Conservation (phyloP, 1,140 invertebrate species). For the Acromyrmex echinatior region DNA sequence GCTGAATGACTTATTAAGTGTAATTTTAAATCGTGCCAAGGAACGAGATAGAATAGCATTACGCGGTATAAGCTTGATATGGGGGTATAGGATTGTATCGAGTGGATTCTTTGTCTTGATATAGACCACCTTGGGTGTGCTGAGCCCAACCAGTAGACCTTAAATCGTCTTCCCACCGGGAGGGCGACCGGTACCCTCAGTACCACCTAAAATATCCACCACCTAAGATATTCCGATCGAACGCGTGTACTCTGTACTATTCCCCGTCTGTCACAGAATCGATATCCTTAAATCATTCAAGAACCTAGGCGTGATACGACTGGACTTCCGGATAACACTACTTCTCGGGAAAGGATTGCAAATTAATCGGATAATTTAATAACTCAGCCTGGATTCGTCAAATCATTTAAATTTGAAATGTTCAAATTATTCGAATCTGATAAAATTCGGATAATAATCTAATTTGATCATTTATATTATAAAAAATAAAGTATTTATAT, state of each 20-base stretch:
- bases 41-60: slow-evolving; percentile 35
- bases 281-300: slow-evolving; percentile 67
- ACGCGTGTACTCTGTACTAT: slow-evolving; percentile 59
- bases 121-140: slow-evolving; percentile 82
- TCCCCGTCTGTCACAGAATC: slow-evolving; percentile 53
- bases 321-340: slow-evolving; percentile 54
- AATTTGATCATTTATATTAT: neutral
- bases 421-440: neutral
- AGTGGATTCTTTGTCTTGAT: slow-evolving; percentile 78
- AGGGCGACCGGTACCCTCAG: slow-evolving; percentile 74
- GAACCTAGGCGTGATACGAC: slow-evolving; percentile 23
- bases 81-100: slow-evolving; percentile 68
- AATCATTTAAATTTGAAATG: slow-evolving; percentile 8
- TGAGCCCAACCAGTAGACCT: slow-evolving; percentile 76
- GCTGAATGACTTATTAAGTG: slow-evolving; percentile 27
- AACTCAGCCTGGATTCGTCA: neutral
- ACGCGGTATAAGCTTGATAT: slow-evolving; percentile 62
- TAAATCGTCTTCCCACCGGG: slow-evolving; percentile 83
- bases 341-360: neutral
- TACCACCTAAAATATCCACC: slow-evolving; percentile 78
- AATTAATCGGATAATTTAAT: neutral
- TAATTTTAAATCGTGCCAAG: slow-evolving; percentile 60
- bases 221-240: slow-evolving; percentile 78
- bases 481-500: neutral
- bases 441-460: neutral